Evolutionary conservation across 2,888 invertebrate genomes (phyloP), one percentile per base, ranked within the genome.

Genomic region (Sisyra nigra): DNA sequence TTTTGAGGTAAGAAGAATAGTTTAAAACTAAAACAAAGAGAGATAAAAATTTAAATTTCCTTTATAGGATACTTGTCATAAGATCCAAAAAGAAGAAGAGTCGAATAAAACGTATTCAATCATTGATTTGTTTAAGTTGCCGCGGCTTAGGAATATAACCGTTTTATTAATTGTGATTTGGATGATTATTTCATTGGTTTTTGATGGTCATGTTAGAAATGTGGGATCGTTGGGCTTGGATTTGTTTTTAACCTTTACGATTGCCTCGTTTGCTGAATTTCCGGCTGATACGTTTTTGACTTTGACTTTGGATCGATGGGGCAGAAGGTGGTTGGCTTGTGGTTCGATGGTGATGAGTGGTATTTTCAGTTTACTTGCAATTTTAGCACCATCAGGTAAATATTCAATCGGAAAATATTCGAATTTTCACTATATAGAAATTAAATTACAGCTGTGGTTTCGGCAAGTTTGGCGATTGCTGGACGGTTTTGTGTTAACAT

Each of bases 121-220:
- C 0, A 50, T 87, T 43, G 87, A 88, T 57, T 69, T 89, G 0
- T 86, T 89, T 59, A 77, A 65, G 52, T 84, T 82, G 0, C 85
- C 87, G 0, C 69, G 84, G 1, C 60, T 91, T 10, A 66, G 88
- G 4, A 74, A 73, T 47, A 82, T 82, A 47, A 82, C 87, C 0
- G 63, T 88, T 39, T 66, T 89, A 0, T 68, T 89, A 15, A 84
- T 85, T 50, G 52, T 86, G 2, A 83, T 89, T 50, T 89, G 89
- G 88, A 85, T 87, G 82, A 76, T 81, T n/a, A 83, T 88, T 44
- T 85, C 87, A 0, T 56, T 89, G 54, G 85, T 86, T 1, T 87
- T 88, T 59, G 87, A 89, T 54, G 87, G 87, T 0, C 89, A 91
- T 56, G 87, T 88, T 11, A 69, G 89, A 54, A 89, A 88, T 56